Evolutionary conservation across 2,113 vertebrate species (phyloP).

Genomic region (Bos javanicus): DNA sequence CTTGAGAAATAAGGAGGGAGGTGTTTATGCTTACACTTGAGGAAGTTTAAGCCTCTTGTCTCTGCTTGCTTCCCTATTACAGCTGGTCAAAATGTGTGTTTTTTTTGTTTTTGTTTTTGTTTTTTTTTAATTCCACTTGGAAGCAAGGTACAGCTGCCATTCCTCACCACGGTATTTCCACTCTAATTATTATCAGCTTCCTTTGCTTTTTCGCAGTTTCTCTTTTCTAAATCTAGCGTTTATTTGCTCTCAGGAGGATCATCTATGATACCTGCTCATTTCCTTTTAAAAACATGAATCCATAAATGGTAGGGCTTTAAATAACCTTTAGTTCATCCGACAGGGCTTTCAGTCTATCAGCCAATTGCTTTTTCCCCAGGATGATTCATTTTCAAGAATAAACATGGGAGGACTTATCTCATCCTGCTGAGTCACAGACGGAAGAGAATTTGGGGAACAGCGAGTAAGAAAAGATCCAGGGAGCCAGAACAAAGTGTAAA

Average conservation of each 20-base stretch:
- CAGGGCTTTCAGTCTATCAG: background rate
- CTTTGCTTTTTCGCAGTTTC: background rate
- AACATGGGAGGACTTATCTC: background rate
- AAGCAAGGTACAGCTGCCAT: background rate
- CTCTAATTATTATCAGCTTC: background rate
- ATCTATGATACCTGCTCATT: background rate
- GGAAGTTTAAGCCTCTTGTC: background rate
- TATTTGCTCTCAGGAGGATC: background rate
- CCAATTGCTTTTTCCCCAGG: background rate
- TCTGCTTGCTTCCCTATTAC: background rate
- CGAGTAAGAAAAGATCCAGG: background rate
- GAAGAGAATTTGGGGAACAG: background rate
- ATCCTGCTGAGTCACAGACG: background rate
- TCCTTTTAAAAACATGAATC: background rate
- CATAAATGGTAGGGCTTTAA: background rate
- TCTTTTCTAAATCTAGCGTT: background rate
- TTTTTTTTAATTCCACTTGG: background rate
- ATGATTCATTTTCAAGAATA: background rate
- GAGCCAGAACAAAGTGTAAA: background rate
- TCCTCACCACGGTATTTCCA: background rate
- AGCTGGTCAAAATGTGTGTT: background rate
- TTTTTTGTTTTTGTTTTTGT: background rate
- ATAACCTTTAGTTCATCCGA: background rate
- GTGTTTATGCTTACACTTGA: background rate
- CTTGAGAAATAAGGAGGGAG: background rate